Evolutionary conservation across 1,140 invertebrate genomes (phyloP), one percentile per base, ranked within the genome.

Genomic region (Cyclargus thomasi): DNA sequence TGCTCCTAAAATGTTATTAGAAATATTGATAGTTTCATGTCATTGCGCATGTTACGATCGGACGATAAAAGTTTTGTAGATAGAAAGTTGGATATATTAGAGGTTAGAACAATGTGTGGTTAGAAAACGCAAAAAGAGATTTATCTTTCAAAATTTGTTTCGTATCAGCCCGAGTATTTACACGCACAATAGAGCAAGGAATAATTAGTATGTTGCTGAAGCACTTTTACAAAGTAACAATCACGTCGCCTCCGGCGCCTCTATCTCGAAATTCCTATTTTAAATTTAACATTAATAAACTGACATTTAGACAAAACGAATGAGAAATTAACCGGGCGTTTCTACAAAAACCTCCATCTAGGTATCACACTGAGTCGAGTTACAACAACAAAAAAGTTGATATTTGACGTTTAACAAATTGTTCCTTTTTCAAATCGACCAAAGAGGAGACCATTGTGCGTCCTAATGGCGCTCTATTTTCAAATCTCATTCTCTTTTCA

Each of bases 321-420:
- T 82, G 80, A 84, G 80, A 84, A 82, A 84, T 83, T 78, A 82
- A 70, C 74, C 69, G 70, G 67, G 69, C 73, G 77, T 78, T 78
- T 73, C 72, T 68, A 85, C 81, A 85, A 88, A 88, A 88, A 82
- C 72, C 70, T 69, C 70, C 69, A 76, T 82, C 84, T 86, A 90
- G 85, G 77, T 83, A 85, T 82, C 85, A 85, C 75, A 86, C 83
- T 77, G 81, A 78, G 81, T 75, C 71, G 76, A 75, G 80, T 86
- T 90, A 87, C 85, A 84, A 79, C 81, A 77, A 85, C 85, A 88
- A 88, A 29, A 90, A 90, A 85, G 77, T 86, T 88, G 81, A 88
- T 86, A 88, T 90, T 90, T 90, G 88, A 90, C 88, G 88, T 90
- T 90, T 90, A 90, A 90, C 88, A 90, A 90, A 90, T 90, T 87